These are phyloP conservation scores for Spialia ferax DNA, from an alignment of 2,888 invertebrate genomes.

Conservation along the genomic window DNA sequence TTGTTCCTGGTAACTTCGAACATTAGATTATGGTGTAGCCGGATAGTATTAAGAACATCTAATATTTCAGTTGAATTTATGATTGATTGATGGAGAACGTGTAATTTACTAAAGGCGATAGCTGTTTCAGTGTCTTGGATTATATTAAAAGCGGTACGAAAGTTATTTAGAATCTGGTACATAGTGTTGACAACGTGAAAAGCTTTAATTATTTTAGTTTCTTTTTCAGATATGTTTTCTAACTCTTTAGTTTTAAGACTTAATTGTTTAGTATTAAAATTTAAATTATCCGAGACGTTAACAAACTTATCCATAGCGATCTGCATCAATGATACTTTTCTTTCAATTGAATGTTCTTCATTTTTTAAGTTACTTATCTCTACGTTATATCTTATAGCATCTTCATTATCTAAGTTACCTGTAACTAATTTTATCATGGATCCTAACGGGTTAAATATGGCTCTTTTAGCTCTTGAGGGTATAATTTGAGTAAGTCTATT, in stretches of 20 bases:
- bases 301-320: conserved; percentile 13
- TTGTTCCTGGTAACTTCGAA: conserved; percentile 7
- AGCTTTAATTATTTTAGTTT: background rate
- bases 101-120: conserved; percentile 11
- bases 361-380: conserved; percentile 42
- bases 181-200: conserved; percentile 1
- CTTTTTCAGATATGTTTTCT: background rate
- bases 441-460: background rate
- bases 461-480: conserved; percentile 15
- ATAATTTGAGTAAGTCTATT: conserved; percentile 2
- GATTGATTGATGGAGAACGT: conserved; percentile 4
- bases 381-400: conserved; percentile 32
- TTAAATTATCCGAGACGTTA: conserved; percentile 14
- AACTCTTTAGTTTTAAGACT: conserved; percentile 8
- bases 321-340: conserved; percentile 9
- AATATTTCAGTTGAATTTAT: conserved; percentile 14
- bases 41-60: background rate
- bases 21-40: conserved; percentile 6
- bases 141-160: conserved; percentile 7
- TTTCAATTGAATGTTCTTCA: conserved; percentile 8
- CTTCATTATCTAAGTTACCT: background rate
- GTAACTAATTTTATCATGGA: background rate
- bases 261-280: conserved; percentile 12
- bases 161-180: conserved; percentile 20
- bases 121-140: conserved; percentile 12